Evolutionary conservation across 2,797 vertebrate species (phyloP), one percentile per base, ranked within the genome.

Genomic region (Scleropages formosus): DNA sequence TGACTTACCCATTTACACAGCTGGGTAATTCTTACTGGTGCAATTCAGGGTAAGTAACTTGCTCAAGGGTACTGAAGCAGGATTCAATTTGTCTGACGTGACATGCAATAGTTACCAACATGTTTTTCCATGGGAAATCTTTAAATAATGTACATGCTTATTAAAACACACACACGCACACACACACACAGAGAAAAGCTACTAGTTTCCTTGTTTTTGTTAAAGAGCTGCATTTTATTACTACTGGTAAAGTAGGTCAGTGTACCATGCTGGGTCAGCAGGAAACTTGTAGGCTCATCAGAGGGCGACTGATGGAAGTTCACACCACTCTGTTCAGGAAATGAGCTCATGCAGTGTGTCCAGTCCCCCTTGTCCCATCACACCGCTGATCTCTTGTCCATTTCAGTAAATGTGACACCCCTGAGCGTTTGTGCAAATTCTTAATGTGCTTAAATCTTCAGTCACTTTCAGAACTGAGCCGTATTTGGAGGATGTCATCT

Each of bases 241-340:
- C 78, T 75, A 79, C 44, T 78, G 59, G 46, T 78, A 82, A 80
- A 80, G 76, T 75, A 77, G 79, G 84, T 86, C 80, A 80, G 75
- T 75, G 20, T 58, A 1, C 75, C 67, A 15, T 27, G 75, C 72
- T 72, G 39, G 72, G 78, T 79, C 66, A 75, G 62, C 8, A 24
- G 76, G 74, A 63, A 44, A 0, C 73, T 11, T 73, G 15, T 46
- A 39, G 56, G 71, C 56, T 13, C 18, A 59, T 39, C 16, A 10
- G 31, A n/a, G 53, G 71, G 16, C 72, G 58, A 60, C 27, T 46
- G 71, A 44, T 39, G 18, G 71, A 31, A 73, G 71, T 31, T 61
- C 56, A 58, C 58, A 46, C n/a, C 31, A 20, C 71, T 47, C 44
- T 53, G 69, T 39, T 24, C 58, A 73, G 71, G 71, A 73, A 73